phyloP scores from a whole-genome alignment of 2,113 vertebrate species.

The Nycticryphes semicollaris region DNA sequence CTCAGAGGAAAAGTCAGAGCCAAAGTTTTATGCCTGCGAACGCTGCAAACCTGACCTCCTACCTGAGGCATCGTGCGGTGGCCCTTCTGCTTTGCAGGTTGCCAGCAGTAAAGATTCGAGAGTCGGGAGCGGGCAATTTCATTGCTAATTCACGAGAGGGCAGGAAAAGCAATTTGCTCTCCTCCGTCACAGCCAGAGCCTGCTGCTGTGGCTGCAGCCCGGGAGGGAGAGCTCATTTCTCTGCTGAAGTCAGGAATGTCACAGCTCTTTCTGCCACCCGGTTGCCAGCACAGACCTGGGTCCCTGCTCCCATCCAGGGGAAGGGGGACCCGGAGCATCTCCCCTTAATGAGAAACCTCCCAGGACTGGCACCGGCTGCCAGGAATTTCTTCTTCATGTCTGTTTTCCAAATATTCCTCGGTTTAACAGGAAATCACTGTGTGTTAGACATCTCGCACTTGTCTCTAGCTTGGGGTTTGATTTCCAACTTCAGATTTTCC shows the following conservation, averaged over 20 bases:
- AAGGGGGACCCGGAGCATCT: too few relatives aligned
- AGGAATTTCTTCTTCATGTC: neutral
- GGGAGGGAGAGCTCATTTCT: neutral
- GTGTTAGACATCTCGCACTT: accelerated
- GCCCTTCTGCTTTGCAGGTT: neutral
- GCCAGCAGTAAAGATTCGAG: neutral
- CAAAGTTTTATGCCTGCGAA: neutral
- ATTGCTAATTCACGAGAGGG: neutral
- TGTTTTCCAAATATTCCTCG: neutral
- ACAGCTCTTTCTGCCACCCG: accelerated
- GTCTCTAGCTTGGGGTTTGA: neutral
- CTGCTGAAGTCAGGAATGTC: neutral
- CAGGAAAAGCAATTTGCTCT: neutral
- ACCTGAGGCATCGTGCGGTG: neutral
- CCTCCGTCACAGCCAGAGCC: neutral
- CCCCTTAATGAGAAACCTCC: too few relatives aligned
- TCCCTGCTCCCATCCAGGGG: neutral
- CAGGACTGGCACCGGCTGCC: neutral
- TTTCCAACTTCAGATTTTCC: neutral
- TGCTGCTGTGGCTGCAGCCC: neutral
- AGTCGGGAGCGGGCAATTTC: neutral
- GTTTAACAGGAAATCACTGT: neutral
- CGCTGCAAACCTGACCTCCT: neutral
- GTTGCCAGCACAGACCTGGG: accelerated
- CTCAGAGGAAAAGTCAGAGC: neutral